Conservation (phyloP, 2,888 invertebrate genomes). For the Perizoma affinitatum region DNA sequence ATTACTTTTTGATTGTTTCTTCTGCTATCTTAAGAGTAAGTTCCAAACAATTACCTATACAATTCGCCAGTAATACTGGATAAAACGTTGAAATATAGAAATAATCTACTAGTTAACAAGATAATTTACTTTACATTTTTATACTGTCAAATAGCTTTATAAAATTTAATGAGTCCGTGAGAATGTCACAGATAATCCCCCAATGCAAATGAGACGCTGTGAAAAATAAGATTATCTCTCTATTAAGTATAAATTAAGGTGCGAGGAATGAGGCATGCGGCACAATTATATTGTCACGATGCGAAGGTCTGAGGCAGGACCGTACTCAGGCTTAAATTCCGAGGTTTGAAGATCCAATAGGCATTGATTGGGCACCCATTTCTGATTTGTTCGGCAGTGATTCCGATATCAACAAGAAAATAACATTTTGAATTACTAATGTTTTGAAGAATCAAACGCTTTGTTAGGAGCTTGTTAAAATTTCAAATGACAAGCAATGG, state of each 20-base stretch:
- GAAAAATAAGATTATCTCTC: slow-evolving; percentile 77
- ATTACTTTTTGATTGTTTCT: no score
- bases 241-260: slow-evolving; percentile 82
- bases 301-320: slow-evolving; percentile 45
- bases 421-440: no score
- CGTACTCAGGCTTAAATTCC: slow-evolving; percentile 38
- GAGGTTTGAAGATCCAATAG: background rate
- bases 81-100: no score
- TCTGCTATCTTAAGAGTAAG: no score
- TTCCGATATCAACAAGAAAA: no score
- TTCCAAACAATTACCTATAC: no score
- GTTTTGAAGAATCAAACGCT: no score
- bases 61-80: no score
- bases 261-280: slow-evolving; percentile 72
- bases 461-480: no score
- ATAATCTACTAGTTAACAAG: no score
- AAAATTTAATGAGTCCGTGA: slow-evolving; percentile 38
- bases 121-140: background rate
- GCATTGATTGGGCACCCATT: background rate
- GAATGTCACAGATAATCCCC: slow-evolving; percentile 62
- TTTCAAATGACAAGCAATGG: no score
- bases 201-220: slow-evolving; percentile 81
- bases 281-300: slow-evolving; percentile 83
- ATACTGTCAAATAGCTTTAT: slow-evolving; percentile 2
- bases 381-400: no score